phyloP scores from a whole-genome alignment of 2,888 invertebrate species.

The Eledone cirrhosa region DNA sequence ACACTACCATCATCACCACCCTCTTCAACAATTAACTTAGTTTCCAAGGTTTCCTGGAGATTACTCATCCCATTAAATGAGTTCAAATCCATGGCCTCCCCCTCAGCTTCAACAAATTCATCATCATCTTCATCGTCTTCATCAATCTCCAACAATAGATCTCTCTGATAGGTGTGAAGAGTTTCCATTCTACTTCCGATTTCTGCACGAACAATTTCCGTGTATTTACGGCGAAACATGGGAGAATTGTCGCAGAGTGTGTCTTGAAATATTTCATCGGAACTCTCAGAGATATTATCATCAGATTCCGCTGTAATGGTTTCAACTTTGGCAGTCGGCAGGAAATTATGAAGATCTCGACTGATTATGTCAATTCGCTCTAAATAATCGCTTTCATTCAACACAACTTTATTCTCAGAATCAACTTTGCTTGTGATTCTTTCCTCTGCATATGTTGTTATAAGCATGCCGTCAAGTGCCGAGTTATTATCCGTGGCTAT shows the following conservation, averaged over 20 bases:
- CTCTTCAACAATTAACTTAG: not conserved
- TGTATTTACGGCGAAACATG: not conserved
- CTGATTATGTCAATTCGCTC: too few relatives aligned
- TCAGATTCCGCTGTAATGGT: not conserved
- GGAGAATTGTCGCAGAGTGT: constrained; percentile 10
- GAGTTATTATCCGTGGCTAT: too few relatives aligned
- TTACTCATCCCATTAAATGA: too few relatives aligned
- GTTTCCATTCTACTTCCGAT: constrained; percentile 8
- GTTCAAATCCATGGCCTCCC: too few relatives aligned
- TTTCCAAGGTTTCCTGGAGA: too few relatives aligned
- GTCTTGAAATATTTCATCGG: constrained; percentile 17
- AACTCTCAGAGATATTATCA: not conserved
- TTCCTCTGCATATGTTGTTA: too few relatives aligned
- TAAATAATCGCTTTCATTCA: too few relatives aligned
- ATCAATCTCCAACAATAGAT: not conserved
- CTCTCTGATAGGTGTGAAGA: not conserved
- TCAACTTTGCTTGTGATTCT: too few relatives aligned
- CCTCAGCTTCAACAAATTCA: not conserved
- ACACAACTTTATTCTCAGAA: too few relatives aligned
- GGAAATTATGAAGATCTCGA: too few relatives aligned
- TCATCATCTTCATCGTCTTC: not conserved
- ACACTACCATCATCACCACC: not conserved
- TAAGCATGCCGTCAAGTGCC: too few relatives aligned
- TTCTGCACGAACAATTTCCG: constrained; percentile 22
- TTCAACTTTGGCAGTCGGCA: too few relatives aligned